Base-by-base conservation (phyloP, 2,113 vertebrate genomes). In the Canis aureus region DNA sequence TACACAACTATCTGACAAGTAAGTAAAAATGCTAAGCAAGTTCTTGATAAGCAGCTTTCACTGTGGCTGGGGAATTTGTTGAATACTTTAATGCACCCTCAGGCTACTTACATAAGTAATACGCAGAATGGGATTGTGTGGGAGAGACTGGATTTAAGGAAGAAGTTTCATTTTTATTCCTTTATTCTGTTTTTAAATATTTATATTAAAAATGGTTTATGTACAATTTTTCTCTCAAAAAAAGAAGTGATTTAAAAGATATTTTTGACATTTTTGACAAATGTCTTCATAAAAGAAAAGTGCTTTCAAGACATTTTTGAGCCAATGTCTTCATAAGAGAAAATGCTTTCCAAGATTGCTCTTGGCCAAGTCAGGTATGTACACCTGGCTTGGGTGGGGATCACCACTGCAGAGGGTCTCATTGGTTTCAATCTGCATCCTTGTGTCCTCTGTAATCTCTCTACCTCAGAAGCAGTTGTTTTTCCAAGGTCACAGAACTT, bases 101-200 rank as follows among this genome's bases (percentile, higher is more conserved):
- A 80, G 15, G n/a, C 23, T 49, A 83, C 12, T 12, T 5, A 22
- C 1, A 17, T 5, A 88, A 11, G 22, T n/a, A 35, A 55, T 7
- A 60, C 27, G 17, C 69, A 23, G 51, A 79, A 81, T 8, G 12
- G 15, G 2, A 83, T 3, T 7, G 9, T 51, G 38, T 62, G 29
- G 49, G 11, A 89, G 15, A 97, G 32, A 92, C 27, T 66, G 32
- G 22, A 92, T 60, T 62, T 16, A 11, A 82, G 23, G 4, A 93
- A 88, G 16, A 95, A 59, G 53, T 53, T 76, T 13, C 38, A 53
- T 93, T 92, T 82, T 85, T 23, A 94, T n/a, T 91, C 49, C 3
- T 11, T 71, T 69, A 84, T 22, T 93, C 53, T 80, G 20, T 64
- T 97, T 78, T 86, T 87, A 49, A 90, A 85, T 81, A n/a, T 8